These are phyloP conservation scores for Bombus confusus DNA, from an alignment of 1,140 invertebrate species.

Conservation along the genomic window DNA sequence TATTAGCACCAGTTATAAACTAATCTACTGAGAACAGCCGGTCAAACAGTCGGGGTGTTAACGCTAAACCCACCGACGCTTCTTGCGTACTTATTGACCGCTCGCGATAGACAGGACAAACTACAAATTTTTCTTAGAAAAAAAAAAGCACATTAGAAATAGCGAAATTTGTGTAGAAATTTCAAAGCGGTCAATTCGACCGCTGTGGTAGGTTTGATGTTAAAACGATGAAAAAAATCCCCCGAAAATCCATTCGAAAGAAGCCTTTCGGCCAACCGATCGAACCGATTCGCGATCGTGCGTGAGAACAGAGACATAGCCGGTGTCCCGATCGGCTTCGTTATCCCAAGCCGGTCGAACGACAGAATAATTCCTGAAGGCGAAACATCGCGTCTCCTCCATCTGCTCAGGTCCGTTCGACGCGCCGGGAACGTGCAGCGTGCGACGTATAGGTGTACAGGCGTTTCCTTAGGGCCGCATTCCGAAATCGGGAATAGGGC, in stretches of 20 bases:
- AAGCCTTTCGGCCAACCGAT: background rate
- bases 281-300: background rate
- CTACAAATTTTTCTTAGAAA: too few species aligned
- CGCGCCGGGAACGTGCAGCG: background rate
- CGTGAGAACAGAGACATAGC: slow-evolving; percentile 49
- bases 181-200: too few species aligned
- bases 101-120: too few species aligned
- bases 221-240: background rate
- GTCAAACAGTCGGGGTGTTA: background rate
- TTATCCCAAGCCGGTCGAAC: slow-evolving; percentile 11
- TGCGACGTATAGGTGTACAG: background rate
- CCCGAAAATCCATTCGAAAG: background rate
- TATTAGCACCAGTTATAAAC: background rate
- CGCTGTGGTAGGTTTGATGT: too few species aligned
- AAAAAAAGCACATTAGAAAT: too few species aligned
- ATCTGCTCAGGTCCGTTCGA: background rate
- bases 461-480: slow-evolving; percentile 63
- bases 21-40: background rate
- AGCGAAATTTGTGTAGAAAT: too few species aligned
- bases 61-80: too few species aligned
- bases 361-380: slow-evolving; percentile 41
- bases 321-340: slow-evolving; percentile 15
- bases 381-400: slow-evolving; percentile 22
- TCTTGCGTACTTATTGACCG: too few species aligned
- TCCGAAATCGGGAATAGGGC: slow-evolving; percentile 76